These are phyloP conservation scores for Lathronympha strigana DNA, from an alignment of 2,888 invertebrate genomes.

Conservation along the genomic window DNA sequence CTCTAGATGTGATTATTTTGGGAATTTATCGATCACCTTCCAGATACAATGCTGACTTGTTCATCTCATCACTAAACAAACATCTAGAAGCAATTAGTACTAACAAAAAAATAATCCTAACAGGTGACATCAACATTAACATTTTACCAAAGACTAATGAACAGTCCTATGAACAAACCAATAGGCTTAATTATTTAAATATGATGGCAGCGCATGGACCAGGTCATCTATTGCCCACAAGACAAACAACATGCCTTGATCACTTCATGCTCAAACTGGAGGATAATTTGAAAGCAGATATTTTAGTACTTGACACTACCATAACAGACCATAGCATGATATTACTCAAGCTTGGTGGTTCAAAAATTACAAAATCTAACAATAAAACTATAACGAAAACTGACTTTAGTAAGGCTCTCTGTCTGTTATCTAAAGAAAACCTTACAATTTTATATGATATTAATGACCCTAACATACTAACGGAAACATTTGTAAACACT, in stretches of 20 bases:
- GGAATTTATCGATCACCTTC: slow-evolving; percentile 32
- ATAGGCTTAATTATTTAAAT: slow-evolving; percentile 7
- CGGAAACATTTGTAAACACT: not conserved
- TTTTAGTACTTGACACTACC: slow-evolving; percentile 9
- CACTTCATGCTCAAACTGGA: slow-evolving; percentile 7
- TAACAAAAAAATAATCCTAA: slow-evolving; percentile 4
- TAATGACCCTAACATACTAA: not conserved
- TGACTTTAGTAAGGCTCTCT: not conserved
- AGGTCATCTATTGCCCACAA: not conserved
- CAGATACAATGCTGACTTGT: slow-evolving; percentile 7
- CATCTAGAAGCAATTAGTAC: slow-evolving; percentile 7
- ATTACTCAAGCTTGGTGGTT: not conserved
- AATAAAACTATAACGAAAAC: not conserved
- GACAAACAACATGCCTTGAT: slow-evolving; percentile 27
- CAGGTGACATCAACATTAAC: slow-evolving; percentile 36
- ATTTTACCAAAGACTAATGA: slow-evolving; percentile 3
- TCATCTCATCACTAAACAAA: slow-evolving; percentile 1
- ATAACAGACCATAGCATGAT: slow-evolving; percentile 12
- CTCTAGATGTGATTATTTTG: not conserved
- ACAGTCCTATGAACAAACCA: not conserved
- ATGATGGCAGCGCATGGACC: slow-evolving; percentile 1
- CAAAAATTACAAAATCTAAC: not conserved
- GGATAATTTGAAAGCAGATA: not conserved
- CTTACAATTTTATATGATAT: not conserved
- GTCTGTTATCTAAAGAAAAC: not conserved